Conservation (phyloP, 2,797 vertebrate species). For the Aldrovandia affinis region DNA sequence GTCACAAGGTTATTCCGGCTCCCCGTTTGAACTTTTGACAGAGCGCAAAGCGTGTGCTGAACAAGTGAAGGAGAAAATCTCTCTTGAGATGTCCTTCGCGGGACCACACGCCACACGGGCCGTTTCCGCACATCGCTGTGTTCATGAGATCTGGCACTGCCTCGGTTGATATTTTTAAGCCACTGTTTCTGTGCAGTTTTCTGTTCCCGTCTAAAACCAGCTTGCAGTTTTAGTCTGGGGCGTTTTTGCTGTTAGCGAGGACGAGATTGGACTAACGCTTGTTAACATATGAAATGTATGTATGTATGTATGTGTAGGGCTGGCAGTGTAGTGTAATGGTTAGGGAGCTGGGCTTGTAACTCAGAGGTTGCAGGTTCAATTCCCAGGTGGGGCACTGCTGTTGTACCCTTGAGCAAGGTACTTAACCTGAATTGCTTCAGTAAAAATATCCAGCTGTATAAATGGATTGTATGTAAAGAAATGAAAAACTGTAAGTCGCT, state of each 20-base stretch:
- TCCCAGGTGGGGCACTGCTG: no score
- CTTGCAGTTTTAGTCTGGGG: background rate
- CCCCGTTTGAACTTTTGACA: constrained; percentile 3
- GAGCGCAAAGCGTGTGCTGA: background rate
- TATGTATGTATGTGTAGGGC: no score
- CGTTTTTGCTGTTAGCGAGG: background rate
- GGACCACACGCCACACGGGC: background rate
- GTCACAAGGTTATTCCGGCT: background rate
- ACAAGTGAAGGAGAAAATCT: constrained; percentile 21
- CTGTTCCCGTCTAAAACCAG: background rate
- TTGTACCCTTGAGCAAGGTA: no score
- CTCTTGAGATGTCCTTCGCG: constrained; percentile 7
- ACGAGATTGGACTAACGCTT: background rate
- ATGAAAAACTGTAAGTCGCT: no score
- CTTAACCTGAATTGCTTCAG: no score
- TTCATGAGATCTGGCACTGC: background rate
- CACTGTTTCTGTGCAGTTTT: background rate
- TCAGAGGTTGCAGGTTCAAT: no score
- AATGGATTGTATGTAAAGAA: no score
- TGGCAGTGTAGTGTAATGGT: no score
- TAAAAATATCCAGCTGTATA: no score
- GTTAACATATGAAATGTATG: no score
- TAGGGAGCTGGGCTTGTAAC: no score
- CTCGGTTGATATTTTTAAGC: background rate
- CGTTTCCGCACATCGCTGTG: background rate